Evolutionary conservation across 2,888 invertebrate genomes (phyloP).

Genomic region (Bembecia ichneumoniformis): DNA sequence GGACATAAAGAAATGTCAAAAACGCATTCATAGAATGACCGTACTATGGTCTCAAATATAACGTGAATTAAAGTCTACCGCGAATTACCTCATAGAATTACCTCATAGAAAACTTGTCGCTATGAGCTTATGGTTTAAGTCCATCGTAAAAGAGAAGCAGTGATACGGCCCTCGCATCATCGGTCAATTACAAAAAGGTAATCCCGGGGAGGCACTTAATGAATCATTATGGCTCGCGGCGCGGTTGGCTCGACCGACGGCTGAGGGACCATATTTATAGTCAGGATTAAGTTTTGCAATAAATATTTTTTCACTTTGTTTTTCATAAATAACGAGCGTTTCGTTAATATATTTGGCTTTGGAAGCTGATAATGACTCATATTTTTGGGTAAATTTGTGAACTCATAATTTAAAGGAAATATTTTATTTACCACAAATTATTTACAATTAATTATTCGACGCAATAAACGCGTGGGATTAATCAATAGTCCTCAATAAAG

Average conservation of each 20-base stretch:
- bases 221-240: constrained; percentile 65
- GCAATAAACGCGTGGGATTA: too few relatives aligned
- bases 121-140: constrained; percentile 18
- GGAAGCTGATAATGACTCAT: too few relatives aligned
- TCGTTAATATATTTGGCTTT: constrained; percentile 1
- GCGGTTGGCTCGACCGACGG: constrained; percentile 38
- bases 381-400: too few relatives aligned
- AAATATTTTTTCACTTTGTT: constrained; percentile 18
- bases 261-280: constrained; percentile 52
- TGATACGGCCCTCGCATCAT: constrained; percentile 65
- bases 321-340: constrained; percentile 1
- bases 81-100: too few relatives aligned
- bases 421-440: too few relatives aligned
- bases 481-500: too few relatives aligned
- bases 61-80: too few relatives aligned
- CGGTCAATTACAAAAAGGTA: constrained; percentile 72
- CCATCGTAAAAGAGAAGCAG: constrained; percentile 51
- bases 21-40: too few relatives aligned
- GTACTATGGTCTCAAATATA: too few relatives aligned
- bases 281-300: constrained; percentile 32
- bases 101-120: background rate
- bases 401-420: too few relatives aligned
- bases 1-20: too few relatives aligned
- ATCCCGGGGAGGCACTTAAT: constrained; percentile 70
- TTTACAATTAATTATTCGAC: too few relatives aligned